Percentiles rank a stretch among this genome's conserved stretches.
phyloP scores from a whole-genome alignment of 2,797 vertebrate genomes.

The Clarias laeviceps region DNA sequence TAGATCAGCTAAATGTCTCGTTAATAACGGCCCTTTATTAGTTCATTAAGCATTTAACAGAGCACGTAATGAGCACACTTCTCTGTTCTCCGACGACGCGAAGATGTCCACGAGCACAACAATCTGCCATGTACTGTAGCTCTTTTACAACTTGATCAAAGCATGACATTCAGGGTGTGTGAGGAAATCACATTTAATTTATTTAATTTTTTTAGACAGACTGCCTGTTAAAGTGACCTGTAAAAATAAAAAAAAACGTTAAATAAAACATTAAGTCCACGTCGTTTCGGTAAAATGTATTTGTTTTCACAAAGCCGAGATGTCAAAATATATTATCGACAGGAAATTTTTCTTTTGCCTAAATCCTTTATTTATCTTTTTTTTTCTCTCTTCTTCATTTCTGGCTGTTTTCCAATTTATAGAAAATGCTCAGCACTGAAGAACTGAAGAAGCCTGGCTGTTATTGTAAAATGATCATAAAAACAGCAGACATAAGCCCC shows the following conservation, averaged over 20 bases:
- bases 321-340: neutral
- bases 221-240: neutral
- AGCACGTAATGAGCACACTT: neutral
- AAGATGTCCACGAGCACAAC: neutral
- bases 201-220: too few species aligned
- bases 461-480: conserved; percentile 5
- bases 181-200: neutral
- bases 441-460: neutral
- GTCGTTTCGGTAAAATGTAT: neutral
- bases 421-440: neutral
- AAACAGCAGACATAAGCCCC: conserved; percentile 3
- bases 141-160: neutral
- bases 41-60: neutral
- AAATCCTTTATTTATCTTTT: neutral
- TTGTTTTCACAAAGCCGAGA: neutral
- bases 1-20: neutral
- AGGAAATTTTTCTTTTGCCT: too few species aligned
- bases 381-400: neutral
- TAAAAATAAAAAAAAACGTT: neutral
- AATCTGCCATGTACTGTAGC: neutral
- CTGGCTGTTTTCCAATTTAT: neutral
- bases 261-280: neutral
- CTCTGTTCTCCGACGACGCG: neutral
- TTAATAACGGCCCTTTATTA: neutral
- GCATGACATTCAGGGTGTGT: neutral